Evolutionary conservation across 2,888 invertebrate species (phyloP).

Genomic region (Emesis russula): DNA sequence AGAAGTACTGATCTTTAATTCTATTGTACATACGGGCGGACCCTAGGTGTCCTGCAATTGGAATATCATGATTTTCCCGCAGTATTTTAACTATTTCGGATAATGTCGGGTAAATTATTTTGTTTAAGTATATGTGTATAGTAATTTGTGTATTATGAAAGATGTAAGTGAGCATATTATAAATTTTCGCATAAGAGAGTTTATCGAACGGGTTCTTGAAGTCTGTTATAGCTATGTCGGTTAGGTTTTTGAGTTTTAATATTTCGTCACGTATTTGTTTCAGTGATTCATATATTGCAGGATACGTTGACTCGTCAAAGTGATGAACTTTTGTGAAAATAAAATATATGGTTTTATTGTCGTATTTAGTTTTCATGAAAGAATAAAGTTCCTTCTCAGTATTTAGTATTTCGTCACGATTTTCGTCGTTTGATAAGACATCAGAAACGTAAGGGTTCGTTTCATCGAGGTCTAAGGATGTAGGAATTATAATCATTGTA

Average conservation of each 20-base stretch:
- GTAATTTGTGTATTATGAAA: slow-evolving; percentile 81
- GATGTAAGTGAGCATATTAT: slow-evolving; percentile 77
- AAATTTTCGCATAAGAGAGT: slow-evolving; percentile 74
- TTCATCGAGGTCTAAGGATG: slow-evolving; percentile 25
- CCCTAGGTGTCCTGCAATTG: not conserved
- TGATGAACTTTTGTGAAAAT: slow-evolving; percentile 31
- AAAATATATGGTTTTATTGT: not conserved
- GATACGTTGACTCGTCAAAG: slow-evolving; percentile 36
- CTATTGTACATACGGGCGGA: not conserved
- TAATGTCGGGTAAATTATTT: not conserved
- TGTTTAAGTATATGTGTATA: slow-evolving; percentile 74
- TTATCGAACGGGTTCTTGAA: slow-evolving; percentile 58
- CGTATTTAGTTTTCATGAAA: slow-evolving; percentile 3
- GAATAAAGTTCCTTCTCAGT: slow-evolving; percentile 23
- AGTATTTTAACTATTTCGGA: not conserved
- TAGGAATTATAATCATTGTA: not conserved
- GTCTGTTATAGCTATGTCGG: slow-evolving; percentile 43
- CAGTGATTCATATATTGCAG: slow-evolving; percentile 14
- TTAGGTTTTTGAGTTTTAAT: not conserved
- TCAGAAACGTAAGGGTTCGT: slow-evolving; percentile 5
- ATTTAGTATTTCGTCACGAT: not conserved
- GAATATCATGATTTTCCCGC: not conserved
- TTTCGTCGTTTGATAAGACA: not conserved
- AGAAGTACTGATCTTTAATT: not conserved
- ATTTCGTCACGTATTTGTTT: slow-evolving; percentile 26